Evolutionary conservation across 2,888 invertebrate genomes (phyloP).

Genomic region (Eupithecia vulgata): DNA sequence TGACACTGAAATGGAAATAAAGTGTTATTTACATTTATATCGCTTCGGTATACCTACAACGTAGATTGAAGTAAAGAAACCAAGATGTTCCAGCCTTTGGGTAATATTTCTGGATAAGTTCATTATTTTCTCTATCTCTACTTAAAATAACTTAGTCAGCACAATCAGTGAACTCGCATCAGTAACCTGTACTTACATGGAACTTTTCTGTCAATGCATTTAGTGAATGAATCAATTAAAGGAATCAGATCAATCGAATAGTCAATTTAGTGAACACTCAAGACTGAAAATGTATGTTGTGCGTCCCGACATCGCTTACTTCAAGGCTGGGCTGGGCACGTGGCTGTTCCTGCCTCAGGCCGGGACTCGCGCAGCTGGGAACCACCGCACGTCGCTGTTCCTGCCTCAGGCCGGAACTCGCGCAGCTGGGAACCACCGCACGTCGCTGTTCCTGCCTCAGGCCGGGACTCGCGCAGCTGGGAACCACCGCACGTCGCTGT

Average conservation of each 20-base stretch:
- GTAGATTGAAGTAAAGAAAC: too few species aligned
- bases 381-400: too few species aligned
- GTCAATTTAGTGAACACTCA: slow-evolving; percentile 78
- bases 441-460: too few species aligned
- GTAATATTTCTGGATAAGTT: neutral
- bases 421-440: too few species aligned
- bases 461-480: too few species aligned
- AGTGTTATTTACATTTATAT: too few species aligned
- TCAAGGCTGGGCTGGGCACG: slow-evolving; percentile 26
- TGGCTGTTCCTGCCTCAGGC: neutral
- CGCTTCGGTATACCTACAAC: too few species aligned
- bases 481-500: too few species aligned
- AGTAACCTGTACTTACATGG: slow-evolving; percentile 15
- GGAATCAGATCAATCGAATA: slow-evolving; percentile 64
- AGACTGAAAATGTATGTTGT: slow-evolving; percentile 77
- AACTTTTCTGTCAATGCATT: slow-evolving; percentile 46
- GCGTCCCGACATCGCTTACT: slow-evolving; percentile 43
- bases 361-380: too few species aligned
- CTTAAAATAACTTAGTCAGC: neutral
- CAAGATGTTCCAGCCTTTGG: neutral
- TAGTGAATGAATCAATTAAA: slow-evolving; percentile 42
- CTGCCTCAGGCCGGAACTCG: too few species aligned
- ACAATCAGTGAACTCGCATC: neutral
- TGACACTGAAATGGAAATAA: too few species aligned
- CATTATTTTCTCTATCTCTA: neutral